These are phyloP conservation scores for Rousettus madagascariensis DNA, from an alignment of 2,797 vertebrate species.

Conservation along the genomic window DNA sequence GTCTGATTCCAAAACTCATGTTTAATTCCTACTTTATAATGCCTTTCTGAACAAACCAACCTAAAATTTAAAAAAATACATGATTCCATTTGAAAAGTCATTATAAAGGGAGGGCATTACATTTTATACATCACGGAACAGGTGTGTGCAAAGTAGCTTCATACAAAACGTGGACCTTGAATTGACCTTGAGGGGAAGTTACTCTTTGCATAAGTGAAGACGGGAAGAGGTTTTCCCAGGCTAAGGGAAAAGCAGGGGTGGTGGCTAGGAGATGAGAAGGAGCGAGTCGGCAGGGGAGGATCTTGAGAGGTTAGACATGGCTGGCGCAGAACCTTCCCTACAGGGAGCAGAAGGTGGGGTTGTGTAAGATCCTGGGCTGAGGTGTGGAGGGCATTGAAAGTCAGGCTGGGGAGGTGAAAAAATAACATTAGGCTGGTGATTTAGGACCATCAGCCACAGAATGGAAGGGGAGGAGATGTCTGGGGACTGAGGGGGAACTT, in stretches of 20 bases:
- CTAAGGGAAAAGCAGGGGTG: background rate
- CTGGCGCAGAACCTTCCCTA: background rate
- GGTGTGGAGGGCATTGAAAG: background rate
- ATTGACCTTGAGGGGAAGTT: background rate
- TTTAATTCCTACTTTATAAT: background rate
- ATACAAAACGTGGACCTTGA: background rate
- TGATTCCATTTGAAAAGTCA: constrained; percentile 10
- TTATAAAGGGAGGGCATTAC: background rate
- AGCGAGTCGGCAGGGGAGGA: background rate
- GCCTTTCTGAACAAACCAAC: background rate
- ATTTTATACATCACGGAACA: background rate
- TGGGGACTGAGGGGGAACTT: background rate
- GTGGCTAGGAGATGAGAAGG: background rate
- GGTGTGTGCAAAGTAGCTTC: background rate
- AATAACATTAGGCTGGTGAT: background rate
- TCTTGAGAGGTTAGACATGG: background rate
- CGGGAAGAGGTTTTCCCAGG: background rate
- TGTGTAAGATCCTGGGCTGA: background rate
- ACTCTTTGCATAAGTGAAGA: background rate
- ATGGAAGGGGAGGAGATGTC: background rate
- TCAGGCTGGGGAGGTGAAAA: background rate
- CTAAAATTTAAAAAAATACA: background rate
- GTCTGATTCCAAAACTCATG: background rate
- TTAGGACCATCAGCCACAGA: background rate
- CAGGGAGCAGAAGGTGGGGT: background rate